These are phyloP conservation scores for Tadarida brasiliensis DNA, from an alignment of 2,797 vertebrate species.

Conservation along the genomic window DNA sequence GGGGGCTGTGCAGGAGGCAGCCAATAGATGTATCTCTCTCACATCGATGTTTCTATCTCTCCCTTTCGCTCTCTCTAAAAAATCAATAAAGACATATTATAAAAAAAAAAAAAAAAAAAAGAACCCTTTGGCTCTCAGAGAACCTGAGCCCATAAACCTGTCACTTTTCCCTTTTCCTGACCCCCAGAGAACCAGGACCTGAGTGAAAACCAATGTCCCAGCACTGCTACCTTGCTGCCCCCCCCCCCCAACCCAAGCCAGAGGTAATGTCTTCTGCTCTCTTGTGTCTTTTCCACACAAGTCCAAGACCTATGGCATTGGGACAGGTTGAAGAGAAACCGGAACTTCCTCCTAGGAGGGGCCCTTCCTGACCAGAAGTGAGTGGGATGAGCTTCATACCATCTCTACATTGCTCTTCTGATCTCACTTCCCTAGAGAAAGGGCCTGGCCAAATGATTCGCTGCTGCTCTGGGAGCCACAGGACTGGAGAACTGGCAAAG, in stretches of 20 bases:
- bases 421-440: constrained; percentile 37
- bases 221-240: background rate
- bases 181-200: background rate
- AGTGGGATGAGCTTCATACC: background rate
- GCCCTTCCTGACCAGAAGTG: constrained; percentile 38
- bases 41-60: too few species aligned
- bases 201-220: background rate
- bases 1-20: too few species aligned
- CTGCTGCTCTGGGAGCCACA: background rate
- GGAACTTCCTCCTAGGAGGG: constrained; percentile 17
- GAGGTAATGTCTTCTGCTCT: background rate
- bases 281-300: background rate
- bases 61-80: too few species aligned
- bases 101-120: background rate
- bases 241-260: background rate
- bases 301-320: background rate
- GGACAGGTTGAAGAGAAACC: constrained; percentile 11
- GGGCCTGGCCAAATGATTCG: background rate
- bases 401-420: background rate
- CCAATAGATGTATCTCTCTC: too few species aligned
- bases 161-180: constrained; percentile 17
- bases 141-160: background rate
- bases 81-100: too few species aligned
- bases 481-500: background rate
- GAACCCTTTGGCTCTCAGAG: background rate